Evolutionary conservation across 2,888 invertebrate genomes (phyloP), one percentile per base, ranked within the genome.

Genomic region (Dasysyrphus albostriatus): DNA sequence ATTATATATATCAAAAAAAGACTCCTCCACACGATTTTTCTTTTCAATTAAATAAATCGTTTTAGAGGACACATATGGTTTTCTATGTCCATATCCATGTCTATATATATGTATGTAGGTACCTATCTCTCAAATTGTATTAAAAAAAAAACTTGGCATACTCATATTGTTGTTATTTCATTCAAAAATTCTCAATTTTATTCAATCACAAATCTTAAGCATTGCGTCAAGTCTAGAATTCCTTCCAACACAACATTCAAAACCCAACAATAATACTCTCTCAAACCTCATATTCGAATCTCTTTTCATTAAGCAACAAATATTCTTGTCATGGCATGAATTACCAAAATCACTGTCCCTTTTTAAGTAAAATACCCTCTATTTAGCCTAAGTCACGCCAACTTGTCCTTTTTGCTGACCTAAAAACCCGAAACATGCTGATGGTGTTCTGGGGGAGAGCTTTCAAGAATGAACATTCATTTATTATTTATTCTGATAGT

Each of bases 401-500:
- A 67, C 32, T 49, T 49, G 47, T 49, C 67, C 49, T 67, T 67
- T 63, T 67, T 67, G 49, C 49, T 67, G 67, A 67, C 67, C 67
- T 34, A 49, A 67, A 49, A 67, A 44, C 19, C 24, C 34, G 16
- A 67, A 67, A 67, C 47, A 49, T 67, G 67, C 67, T 67, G 67
- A 67, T 67, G 49, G 10, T 32, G 63, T 47, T 44, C 14, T 59
- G 12, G 19, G 16, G 37, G 7, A 49, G 47, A 42, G 63, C 49
- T 49, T 37, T 67, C 37, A 79, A 42, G 44, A 49, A 44, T 79
- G 83, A 74, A 80, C 56, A 73, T 58, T 54, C 77, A 63, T 61
- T 81, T 69, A 29, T 39, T 63, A 47, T 70, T 70, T 83, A 65
- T 80, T 67, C 79, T 34, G 58, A 69, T 59, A 74, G 59, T 80